phyloP scores from a whole-genome alignment of 2,888 invertebrate species.

The Nomada flava region DNA sequence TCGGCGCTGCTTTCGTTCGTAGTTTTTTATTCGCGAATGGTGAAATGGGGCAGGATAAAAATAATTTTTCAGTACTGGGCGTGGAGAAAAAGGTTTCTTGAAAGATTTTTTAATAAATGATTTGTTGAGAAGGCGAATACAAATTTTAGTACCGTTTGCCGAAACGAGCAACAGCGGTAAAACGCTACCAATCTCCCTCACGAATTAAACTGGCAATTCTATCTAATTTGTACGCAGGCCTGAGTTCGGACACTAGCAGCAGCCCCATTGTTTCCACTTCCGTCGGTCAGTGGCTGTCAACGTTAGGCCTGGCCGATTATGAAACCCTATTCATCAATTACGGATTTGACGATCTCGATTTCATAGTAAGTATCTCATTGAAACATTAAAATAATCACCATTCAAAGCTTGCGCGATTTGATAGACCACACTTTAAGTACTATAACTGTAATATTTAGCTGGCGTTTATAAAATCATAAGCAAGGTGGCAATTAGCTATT shows the following conservation, averaged over 20 bases:
- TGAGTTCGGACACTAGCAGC: slow-evolving; percentile 85
- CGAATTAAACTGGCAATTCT: slow-evolving; percentile 19
- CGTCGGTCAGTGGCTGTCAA: slow-evolving; percentile 92
- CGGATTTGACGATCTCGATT: slow-evolving; percentile 96
- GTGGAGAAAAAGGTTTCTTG: too few species aligned
- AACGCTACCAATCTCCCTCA: not conserved
- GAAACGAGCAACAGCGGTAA: not conserved
- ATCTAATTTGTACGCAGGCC: slow-evolving; percentile 81
- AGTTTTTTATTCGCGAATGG: too few species aligned
- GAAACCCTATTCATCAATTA: slow-evolving; percentile 93
- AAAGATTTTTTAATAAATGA: too few species aligned
- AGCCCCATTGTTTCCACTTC: slow-evolving; percentile 86
- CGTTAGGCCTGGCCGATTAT: slow-evolving; percentile 92
- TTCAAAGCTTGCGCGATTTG: too few species aligned
- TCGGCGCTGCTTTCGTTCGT: too few species aligned
- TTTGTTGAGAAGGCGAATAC: not conserved
- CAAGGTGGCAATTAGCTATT: too few species aligned
- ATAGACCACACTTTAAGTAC: too few species aligned
- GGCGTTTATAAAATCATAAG: too few species aligned
- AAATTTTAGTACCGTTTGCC: not conserved
- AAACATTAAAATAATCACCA: too few species aligned
- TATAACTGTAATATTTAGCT: too few species aligned
- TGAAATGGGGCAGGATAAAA: too few species aligned
- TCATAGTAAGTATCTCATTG: slow-evolving; percentile 90
- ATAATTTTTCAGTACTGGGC: too few species aligned